These are phyloP conservation scores for Gavia stellata DNA, from an alignment of 2,113 vertebrate species.

Conservation along the genomic window DNA sequence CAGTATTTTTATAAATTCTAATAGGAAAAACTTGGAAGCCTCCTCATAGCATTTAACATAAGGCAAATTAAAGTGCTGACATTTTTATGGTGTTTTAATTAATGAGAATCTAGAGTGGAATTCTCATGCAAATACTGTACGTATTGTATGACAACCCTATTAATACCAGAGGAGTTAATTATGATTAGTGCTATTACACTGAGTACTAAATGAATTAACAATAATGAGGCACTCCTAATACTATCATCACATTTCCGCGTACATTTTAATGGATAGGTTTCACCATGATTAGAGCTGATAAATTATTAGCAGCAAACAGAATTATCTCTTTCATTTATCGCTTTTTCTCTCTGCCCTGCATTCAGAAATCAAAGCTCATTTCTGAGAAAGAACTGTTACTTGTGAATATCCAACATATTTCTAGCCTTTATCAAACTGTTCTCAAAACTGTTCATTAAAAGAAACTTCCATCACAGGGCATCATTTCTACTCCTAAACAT, in stretches of 20 bases:
- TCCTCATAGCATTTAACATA: slow-evolving; percentile 21
- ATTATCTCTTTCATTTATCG: not conserved
- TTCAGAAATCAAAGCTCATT: slow-evolving; percentile 1
- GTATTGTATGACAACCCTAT: slow-evolving; percentile 51
- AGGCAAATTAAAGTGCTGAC: slow-evolving; percentile 51
- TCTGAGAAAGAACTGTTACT: not conserved
- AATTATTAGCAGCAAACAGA: slow-evolving; percentile 40
- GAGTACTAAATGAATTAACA: slow-evolving; percentile 62
- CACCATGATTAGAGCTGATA: slow-evolving; percentile 34
- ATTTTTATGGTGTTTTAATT: slow-evolving; percentile 54
- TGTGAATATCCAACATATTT: not conserved
- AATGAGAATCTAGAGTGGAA: slow-evolving; percentile 54
- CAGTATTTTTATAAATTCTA: slow-evolving; percentile 46
- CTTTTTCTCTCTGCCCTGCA: not conserved
- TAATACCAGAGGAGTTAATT: slow-evolving; percentile 61
- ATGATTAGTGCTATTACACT: slow-evolving; percentile 59
- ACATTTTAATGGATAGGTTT: slow-evolving; percentile 48
- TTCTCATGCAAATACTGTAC: slow-evolving; percentile 59
- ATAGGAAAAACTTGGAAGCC: slow-evolving; percentile 18
- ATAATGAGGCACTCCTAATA: slow-evolving; percentile 46
- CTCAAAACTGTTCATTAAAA: not conserved
- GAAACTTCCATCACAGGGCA: not conserved
- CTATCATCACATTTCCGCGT: not conserved
- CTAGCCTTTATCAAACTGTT: not conserved
- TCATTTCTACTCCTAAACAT: not conserved